Evolutionary conservation across 2,888 invertebrate genomes (phyloP).

Genomic region (Lycaena phlaeas): DNA sequence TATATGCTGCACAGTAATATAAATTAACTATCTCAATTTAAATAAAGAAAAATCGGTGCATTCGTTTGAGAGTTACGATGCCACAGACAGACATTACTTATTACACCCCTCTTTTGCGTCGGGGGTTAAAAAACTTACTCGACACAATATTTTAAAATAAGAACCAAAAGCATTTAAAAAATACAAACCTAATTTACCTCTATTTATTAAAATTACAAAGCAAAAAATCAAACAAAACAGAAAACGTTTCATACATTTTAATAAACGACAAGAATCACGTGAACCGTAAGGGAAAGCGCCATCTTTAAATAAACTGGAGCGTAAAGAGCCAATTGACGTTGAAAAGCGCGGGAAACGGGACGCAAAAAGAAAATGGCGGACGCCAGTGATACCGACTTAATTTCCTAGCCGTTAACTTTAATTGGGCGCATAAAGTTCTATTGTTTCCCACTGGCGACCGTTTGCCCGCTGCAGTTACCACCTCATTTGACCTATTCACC

Average conservation of each 20-base stretch:
- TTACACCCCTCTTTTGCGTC: too few relatives aligned
- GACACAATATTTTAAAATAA: too few relatives aligned
- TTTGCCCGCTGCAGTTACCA: conserved; percentile 37
- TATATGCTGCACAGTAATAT: too few relatives aligned
- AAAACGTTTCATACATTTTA: neutral
- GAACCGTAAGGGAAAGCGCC: conserved; percentile 11
- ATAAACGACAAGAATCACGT: conserved; percentile 8
- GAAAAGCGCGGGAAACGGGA: conserved; percentile 27
- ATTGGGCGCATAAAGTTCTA: conserved; percentile 51
- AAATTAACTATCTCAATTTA: too few relatives aligned
- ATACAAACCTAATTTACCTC: too few relatives aligned
- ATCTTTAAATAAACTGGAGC: conserved; percentile 20
- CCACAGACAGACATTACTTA: too few relatives aligned
- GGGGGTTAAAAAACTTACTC: too few relatives aligned
- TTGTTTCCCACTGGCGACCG: conserved; percentile 36
- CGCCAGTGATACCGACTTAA: conserved; percentile 40
- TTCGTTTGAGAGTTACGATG: too few relatives aligned
- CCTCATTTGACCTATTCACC: conserved; percentile 37
- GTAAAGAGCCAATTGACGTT: conserved; percentile 29
- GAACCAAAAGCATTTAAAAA: too few relatives aligned
- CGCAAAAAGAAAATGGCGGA: conserved; percentile 30
- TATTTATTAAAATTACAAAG: too few relatives aligned
- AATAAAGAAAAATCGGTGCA: too few relatives aligned
- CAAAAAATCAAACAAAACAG: neutral
- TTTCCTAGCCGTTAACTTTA: conserved; percentile 51